phyloP scores from a whole-genome alignment of 2,113 vertebrate species.

The Cottus gobio region DNA sequence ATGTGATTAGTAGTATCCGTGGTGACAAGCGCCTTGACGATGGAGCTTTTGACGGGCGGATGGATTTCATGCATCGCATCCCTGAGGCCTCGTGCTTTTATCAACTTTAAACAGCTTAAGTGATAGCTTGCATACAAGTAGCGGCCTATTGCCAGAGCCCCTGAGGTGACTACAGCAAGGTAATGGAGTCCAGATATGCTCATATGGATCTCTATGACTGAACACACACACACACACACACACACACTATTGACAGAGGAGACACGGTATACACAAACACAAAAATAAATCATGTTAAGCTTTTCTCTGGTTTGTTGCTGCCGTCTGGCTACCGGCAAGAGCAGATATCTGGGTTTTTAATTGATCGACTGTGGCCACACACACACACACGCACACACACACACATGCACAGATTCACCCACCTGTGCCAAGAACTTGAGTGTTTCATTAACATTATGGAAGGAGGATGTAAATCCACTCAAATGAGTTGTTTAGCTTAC shows the following conservation, averaged over 20 bases:
- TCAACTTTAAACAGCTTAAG: constrained; percentile 69
- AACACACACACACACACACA: neutral
- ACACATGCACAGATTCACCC: neutral
- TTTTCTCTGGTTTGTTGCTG: constrained; percentile 39
- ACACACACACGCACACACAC: neutral
- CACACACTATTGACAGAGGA: constrained; percentile 19
- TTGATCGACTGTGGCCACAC: constrained; percentile 47
- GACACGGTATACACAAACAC: neutral
- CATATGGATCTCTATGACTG: constrained; percentile 13
- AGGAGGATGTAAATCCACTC: constrained; percentile 27
- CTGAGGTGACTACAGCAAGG: constrained; percentile 43
- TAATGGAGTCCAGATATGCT: constrained; percentile 50
- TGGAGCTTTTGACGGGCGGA: constrained; percentile 33
- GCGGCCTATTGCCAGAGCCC: constrained; percentile 22
- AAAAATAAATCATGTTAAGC: constrained; percentile 46
- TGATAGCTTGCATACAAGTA: constrained; percentile 58
- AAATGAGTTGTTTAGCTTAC: constrained; percentile 23
- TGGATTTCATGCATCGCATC: constrained; percentile 55
- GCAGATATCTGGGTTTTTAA: constrained; percentile 58
- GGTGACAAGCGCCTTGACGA: constrained; percentile 35
- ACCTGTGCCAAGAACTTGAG: constrained; percentile 39
- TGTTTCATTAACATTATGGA: constrained; percentile 52
- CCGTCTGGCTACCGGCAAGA: constrained; percentile 43
- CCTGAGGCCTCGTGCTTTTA: constrained; percentile 43
- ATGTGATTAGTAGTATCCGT: constrained; percentile 47